These are phyloP conservation scores for Deroptyus accipitrinus DNA, from an alignment of 2,113 vertebrate species.

Conservation along the genomic window DNA sequence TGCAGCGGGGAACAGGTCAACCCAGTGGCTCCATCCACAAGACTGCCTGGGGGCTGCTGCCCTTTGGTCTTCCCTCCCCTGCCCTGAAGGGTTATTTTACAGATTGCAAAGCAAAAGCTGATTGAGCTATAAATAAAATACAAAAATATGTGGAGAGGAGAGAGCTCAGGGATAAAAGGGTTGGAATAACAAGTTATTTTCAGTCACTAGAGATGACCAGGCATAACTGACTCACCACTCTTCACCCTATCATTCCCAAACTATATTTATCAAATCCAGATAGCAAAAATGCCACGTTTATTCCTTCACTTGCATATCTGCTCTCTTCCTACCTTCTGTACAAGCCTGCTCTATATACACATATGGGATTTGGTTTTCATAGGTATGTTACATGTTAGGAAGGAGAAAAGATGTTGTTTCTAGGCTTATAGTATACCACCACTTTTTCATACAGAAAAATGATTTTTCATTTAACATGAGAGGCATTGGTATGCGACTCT, in stretches of 20 bases:
- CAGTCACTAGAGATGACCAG: constrained; percentile 39
- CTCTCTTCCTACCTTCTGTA: background rate
- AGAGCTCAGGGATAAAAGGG: constrained; percentile 31
- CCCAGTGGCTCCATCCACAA: background rate
- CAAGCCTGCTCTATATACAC: background rate
- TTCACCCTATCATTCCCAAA: constrained; percentile 32
- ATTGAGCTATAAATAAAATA: constrained; percentile 32
- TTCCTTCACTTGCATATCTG: background rate
- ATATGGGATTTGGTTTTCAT: background rate
- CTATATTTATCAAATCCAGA: constrained; percentile 17
- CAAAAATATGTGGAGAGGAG: constrained; percentile 26
- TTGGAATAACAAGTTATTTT: constrained; percentile 66
- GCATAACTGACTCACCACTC: constrained; percentile 52
- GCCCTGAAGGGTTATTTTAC: constrained; percentile 17
- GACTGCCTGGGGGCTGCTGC: background rate
- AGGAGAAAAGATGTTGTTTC: background rate
- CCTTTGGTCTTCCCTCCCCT: background rate
- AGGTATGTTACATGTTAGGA: background rate
- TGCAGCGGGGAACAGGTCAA: accelerated
- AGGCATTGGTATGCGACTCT: background rate
- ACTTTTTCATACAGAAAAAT: background rate
- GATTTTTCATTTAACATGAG: background rate
- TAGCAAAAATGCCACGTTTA: constrained; percentile 13
- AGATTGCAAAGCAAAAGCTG: constrained; percentile 11
- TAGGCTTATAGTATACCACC: background rate